These are phyloP conservation scores for Luscinia luscinia DNA, from an alignment of 2,797 vertebrate species.

Conservation along the genomic window DNA sequence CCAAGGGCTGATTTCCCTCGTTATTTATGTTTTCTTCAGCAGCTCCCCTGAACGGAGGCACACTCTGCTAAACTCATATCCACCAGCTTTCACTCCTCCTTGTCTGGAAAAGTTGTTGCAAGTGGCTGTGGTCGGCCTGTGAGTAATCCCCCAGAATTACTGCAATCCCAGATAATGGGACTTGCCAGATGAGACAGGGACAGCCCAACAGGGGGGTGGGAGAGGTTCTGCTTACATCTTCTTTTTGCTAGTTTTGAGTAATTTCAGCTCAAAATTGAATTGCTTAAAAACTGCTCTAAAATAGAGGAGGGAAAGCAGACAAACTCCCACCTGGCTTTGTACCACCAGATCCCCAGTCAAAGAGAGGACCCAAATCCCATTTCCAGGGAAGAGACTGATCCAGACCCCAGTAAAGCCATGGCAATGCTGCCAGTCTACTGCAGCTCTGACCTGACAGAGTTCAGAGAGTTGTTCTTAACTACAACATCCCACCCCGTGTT, in stretches of 20 bases:
- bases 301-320: background rate
- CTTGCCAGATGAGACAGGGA: background rate
- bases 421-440: background rate
- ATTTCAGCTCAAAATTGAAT: background rate
- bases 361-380: background rate
- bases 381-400: background rate
- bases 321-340: background rate
- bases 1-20: background rate
- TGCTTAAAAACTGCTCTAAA: background rate
- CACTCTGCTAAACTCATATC: conserved; percentile 19
- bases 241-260: background rate
- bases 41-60: background rate
- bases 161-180: background rate
- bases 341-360: background rate
- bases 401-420: background rate
- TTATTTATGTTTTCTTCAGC: conserved; percentile 31
- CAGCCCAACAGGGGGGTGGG: background rate
- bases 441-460: background rate
- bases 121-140: background rate
- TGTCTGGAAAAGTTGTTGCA: conserved; percentile 38
- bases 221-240: background rate
- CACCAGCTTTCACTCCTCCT: conserved; percentile 28
- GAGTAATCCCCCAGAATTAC: conserved; percentile 31
- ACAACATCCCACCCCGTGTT: conserved; percentile 2
- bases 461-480: conserved; percentile 13